phyloP scores from a whole-genome alignment of 35 echinoderm and acorn worm species.

The Patiria miniata region DNA sequence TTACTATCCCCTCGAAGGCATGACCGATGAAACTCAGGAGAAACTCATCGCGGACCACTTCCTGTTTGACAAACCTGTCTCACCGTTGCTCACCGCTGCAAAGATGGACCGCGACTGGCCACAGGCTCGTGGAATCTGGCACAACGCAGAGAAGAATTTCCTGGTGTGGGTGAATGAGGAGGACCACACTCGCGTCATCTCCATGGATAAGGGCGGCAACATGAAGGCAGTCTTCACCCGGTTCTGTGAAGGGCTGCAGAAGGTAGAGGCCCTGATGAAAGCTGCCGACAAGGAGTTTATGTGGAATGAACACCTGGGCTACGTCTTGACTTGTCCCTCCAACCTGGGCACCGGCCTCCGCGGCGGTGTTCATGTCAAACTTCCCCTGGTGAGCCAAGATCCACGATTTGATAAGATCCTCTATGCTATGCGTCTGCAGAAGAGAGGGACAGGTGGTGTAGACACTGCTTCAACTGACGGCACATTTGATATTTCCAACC shows the following conservation, averaged over 20 bases:
- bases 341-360: constrained; percentile 96
- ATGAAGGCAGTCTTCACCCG: constrained; percentile 82
- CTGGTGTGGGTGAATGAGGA: constrained; percentile 98
- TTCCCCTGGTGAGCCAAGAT: constrained; percentile 80
- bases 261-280: constrained; percentile 84
- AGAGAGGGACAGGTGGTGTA: constrained; percentile 96
- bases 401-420: constrained; percentile 76
- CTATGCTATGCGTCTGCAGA: constrained; percentile 79
- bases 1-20: constrained; percentile 96
- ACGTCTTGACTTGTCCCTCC: constrained; percentile 93
- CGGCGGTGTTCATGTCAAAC: constrained; percentile 89
- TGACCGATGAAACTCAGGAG: constrained; percentile 91
- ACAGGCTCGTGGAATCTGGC: constrained; percentile 95
- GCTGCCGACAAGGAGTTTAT: constrained; percentile 88
- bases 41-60: constrained; percentile 97
- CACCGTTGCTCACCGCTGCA: constrained; percentile 92
- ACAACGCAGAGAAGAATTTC: constrained; percentile 95
- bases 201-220: constrained; percentile 95
- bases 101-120: constrained; percentile 98
- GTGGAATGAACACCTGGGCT: constrained; percentile 99
- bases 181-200: constrained; percentile 95
- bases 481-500: constrained; percentile 97
- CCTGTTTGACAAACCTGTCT: constrained; percentile 98
- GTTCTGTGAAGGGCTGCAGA: constrained; percentile 91
- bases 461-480: constrained; percentile 99